Percentiles rank a stretch among this genome's conserved stretches.
These are phyloP conservation scores for Orycteropus afer DNA, from an alignment of 2,113 vertebrate genomes.

Conservation along the genomic window DNA sequence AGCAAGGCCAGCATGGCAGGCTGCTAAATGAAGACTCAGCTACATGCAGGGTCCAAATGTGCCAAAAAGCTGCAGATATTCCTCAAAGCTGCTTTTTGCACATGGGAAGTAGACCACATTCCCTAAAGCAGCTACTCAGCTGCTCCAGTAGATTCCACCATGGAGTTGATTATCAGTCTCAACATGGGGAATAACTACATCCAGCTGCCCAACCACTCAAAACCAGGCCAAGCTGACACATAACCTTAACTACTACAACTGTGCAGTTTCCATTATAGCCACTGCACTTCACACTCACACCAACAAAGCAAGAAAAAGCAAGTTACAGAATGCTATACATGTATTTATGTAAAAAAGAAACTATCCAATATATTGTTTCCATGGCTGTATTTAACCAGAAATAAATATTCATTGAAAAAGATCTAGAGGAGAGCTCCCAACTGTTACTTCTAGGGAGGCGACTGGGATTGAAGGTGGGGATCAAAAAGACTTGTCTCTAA, in stretches of 20 bases:
- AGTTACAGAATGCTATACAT: constrained; percentile 17
- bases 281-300: not conserved
- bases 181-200: too few species aligned
- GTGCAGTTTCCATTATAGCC: not conserved
- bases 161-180: too few species aligned
- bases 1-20: too few species aligned
- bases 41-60: too few species aligned
- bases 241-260: not conserved
- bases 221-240: too few species aligned
- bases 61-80: too few species aligned
- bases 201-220: too few species aligned
- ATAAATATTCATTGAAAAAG: constrained; percentile 8
- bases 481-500: not conserved
- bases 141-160: too few species aligned
- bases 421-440: not conserved
- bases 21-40: too few species aligned
- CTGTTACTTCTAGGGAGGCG: not conserved
- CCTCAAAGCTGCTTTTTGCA: too few species aligned
- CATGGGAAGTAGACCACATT: too few species aligned
- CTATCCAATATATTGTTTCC: constrained; percentile 9
- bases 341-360: constrained; percentile 13
- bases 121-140: too few species aligned
- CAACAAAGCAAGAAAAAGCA: not conserved
- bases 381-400: not conserved
- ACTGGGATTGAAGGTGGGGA: not conserved